Evolutionary conservation across 1,140 invertebrate species (phyloP), one percentile per base, ranked within the genome.

Genomic region (Coptotermes formosanus): DNA sequence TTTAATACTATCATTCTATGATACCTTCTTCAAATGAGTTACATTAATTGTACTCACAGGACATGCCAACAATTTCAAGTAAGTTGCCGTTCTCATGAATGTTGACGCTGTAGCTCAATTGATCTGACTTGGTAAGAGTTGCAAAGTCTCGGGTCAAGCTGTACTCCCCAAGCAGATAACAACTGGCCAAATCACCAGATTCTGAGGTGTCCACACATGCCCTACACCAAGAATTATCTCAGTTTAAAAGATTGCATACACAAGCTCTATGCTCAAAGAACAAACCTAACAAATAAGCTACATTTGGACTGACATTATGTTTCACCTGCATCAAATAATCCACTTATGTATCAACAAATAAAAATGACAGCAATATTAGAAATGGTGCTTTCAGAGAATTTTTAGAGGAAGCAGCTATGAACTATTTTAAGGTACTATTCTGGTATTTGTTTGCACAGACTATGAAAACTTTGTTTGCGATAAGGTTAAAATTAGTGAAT

Each of bases 61-160:
- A 96, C 93, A 98, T 95, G 87, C 96, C 95, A 87, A 98, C 97
- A 87, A 99, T 95, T 93, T 99, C 98, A 82, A 99, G 91, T 1
- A 96, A 92, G 89, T 99, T 96, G 85, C 98, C 98, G 83, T 97
- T 94, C 89, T 98, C 95, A 89, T 99, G 95, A 75, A 99, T 95
- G 91, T 99, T 99, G 30, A 99, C 95, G 88, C 95, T 96, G 90
- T 98, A 94, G 85, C 97, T 99, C 88, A 99, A 92, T 90, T 96
- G 95, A 91, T 99, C 96, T 87, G 93, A 90, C 23, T 93, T 90
- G 45, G 96, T 95, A 0, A 99, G 91, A 85, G 95, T 94, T 30
- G 93, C 93, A 91, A 94, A 98, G 89, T 99, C 94, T 88, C 95
- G 94, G 0, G 96, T 97, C 86, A 94, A 91, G 59, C 94, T 93